These are phyloP conservation scores for Talpa occidentalis DNA, from an alignment of 2,113 vertebrate genomes.

Conservation along the genomic window DNA sequence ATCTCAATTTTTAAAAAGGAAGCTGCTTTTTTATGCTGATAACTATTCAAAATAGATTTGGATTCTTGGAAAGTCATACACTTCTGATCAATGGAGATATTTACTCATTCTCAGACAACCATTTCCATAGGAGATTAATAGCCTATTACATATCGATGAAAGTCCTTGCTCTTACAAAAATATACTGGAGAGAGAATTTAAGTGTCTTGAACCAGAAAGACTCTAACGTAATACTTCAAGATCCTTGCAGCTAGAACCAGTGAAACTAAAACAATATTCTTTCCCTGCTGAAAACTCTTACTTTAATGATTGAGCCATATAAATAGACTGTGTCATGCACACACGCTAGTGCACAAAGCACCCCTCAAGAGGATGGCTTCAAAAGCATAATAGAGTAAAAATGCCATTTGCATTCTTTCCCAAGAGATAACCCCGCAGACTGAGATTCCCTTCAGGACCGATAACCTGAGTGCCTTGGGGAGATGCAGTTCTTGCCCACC, in stretches of 20 bases:
- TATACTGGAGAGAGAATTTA: neutral
- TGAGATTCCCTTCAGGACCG: conserved; percentile 18
- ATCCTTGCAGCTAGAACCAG: neutral
- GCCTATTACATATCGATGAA: neutral
- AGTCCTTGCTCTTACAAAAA: neutral
- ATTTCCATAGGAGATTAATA: neutral
- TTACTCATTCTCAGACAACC: neutral
- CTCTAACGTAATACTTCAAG: neutral
- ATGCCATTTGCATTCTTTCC: neutral
- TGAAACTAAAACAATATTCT: neutral
- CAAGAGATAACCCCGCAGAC: neutral
- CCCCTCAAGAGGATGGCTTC: neutral
- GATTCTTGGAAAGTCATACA: neutral
- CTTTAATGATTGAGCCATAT: neutral
- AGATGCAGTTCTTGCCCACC: neutral
- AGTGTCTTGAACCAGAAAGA: neutral
- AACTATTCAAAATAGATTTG: neutral
- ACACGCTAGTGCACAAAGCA: too few relatives aligned
- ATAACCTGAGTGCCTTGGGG: neutral
- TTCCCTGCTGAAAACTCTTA: neutral
- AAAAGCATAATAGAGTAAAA: neutral
- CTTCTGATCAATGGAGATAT: neutral
- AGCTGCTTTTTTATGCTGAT: neutral
- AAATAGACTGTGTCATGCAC: neutral
- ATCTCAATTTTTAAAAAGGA: too few relatives aligned